Base-by-base conservation (phyloP, 2,888 invertebrate genomes). In the Cantharis lateralis region DNA sequence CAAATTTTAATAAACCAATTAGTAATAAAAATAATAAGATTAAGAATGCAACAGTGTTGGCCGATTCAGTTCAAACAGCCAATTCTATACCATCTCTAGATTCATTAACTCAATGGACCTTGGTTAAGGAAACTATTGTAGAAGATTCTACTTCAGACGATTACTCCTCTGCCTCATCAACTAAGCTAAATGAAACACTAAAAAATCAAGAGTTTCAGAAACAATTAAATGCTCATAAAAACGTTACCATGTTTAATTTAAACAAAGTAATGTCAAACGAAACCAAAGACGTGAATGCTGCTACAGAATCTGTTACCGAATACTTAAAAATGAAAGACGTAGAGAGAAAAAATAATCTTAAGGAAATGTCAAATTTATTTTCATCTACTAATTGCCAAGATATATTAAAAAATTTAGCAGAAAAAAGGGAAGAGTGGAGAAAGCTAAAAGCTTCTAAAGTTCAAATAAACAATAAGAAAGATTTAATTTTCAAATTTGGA, bases 401-500 rank as follows among this genome's bases (percentile, higher is more conserved):
- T 48, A 48, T 48, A n/a, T n/a, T 48, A 48, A n/a, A 48, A n/a
- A n/a, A n/a, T 48, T n/a, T 48, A 48, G 7, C n/a, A 0, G n/a
- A 1, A 7, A 48, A 48, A 48, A n/a, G 2, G n/a, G 48, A 48
- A 48, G 48, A 48, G n/a, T 48, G 48, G 48, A 48, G n/a, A 48
- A n/a, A 7, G 0, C 1, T n/a, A 7, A n/a, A 48, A 48, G n/a
- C n/a, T 48, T 5, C n/a, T n/a, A 1, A 48, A n/a, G n/a, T n/a
- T n/a, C 5, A 7, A 48, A n/a, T n/a, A n/a, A n/a, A n/a, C n/a
- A 13, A 1, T 48, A n/a, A 48, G n/a, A n/a, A 48, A 9, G n/a
- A 48, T n/a, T 48, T 48, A n/a, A 64, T 76, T 16, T 76, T 76
- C 32, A 64, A 63, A 10, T 26, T 70, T 13, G 72, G 62, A 20